Evolutionary conservation across 2,113 vertebrate species (phyloP).

Genomic region (Xenopus laevis): DNA sequence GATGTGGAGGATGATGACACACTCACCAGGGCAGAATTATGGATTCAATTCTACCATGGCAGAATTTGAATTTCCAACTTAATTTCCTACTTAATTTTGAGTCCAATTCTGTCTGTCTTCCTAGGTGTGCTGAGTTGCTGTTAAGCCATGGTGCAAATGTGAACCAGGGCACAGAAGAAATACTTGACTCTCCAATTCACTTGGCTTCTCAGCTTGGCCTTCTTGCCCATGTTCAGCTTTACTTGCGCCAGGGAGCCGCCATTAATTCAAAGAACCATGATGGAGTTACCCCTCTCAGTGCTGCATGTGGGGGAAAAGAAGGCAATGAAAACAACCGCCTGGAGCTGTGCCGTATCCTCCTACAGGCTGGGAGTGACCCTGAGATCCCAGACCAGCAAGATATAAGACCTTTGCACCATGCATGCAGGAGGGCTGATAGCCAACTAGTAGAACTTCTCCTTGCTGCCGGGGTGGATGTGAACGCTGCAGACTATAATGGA

Average conservation of each 20-base stretch:
- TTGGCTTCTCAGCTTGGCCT: slow-evolving; percentile 61
- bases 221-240: slow-evolving; percentile 59
- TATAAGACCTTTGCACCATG: slow-evolving; percentile 67
- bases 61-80: no score
- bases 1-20: no score
- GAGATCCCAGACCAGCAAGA: slow-evolving; percentile 56
- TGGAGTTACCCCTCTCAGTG: slow-evolving; percentile 59
- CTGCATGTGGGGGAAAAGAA: slow-evolving; percentile 47
- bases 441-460: slow-evolving; percentile 59
- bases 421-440: slow-evolving; percentile 55
- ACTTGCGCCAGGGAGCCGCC: slow-evolving; percentile 52
- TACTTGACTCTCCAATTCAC: slow-evolving; percentile 61
- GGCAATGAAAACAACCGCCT: slow-evolving; percentile 36
- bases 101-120: neutral
- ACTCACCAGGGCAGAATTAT: no score
- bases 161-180: slow-evolving; percentile 47
- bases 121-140: slow-evolving; percentile 67
- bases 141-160: slow-evolving; percentile 60
- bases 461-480: slow-evolving; percentile 54
- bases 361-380: slow-evolving; percentile 42
- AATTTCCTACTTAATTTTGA: no score
- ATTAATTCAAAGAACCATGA: slow-evolving; percentile 49
- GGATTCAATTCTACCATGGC: no score
- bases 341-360: slow-evolving; percentile 61
- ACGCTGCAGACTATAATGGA: slow-evolving; percentile 65